Evolutionary conservation across 2,888 invertebrate species (phyloP), one percentile per base, ranked within the genome.

Genomic region (Schizaphis graminum): DNA sequence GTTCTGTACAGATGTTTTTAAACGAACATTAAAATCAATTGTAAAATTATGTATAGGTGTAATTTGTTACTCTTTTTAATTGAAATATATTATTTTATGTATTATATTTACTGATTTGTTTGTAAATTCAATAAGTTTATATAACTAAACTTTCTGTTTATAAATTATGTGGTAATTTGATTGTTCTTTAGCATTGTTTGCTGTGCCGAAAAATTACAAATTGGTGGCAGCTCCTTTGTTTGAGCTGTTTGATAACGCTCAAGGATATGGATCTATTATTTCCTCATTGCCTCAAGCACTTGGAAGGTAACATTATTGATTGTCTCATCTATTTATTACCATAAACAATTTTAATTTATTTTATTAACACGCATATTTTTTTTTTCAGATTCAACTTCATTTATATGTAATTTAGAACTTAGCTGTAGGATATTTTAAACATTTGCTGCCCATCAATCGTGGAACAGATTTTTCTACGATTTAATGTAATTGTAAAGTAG

Each of bases 161-260:
- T 89, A 92, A 92, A 92, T 92, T 89, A n/a, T 77, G 41, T 92
- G 53, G 44, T 56, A 77, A 92, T 92, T 92, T 93, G 89, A 93
- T 93, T 94, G 77, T 92, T 88, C 94, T 95, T 85, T 96, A 96
- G 99, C 99, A 8, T 96, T 99, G 95, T 99, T 99, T 96, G 99
- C 99, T 86, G 99, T 99, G 57, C 99, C 99, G 7, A 99, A 99
- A 96, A 99, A 99, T 96, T 99, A 99, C 96, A 99, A 99, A 96
- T 96, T 99, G 95, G 99, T 99, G 0, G 99, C 99, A 0, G 99
- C 99, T 13, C 99, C 99, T 0, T 96, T 99, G 87, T 99, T 99
- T 96, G 99, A 99, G 96, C 96, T 99, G 92, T 99, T 99, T 95
- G 99, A 99, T 96, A 99, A 99, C 96, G 98, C 99, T 0, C 99